Conservation (phyloP, 2,888 invertebrate species). For the Nomada flava region DNA sequence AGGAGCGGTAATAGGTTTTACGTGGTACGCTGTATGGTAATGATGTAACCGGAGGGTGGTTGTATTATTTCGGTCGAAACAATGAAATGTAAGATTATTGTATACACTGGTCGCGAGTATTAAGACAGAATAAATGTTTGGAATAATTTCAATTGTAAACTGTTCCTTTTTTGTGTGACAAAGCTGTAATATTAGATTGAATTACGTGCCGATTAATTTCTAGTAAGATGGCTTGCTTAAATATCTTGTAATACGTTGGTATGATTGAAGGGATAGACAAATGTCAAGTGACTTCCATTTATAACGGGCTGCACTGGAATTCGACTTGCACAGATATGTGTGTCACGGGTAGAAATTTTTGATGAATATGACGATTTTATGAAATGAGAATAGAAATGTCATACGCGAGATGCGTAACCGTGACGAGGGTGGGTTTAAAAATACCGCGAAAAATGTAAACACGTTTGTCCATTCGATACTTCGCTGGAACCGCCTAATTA, state of each 20-base stretch:
- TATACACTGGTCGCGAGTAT: no score
- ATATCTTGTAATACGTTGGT: not conserved
- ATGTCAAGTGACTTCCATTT: not conserved
- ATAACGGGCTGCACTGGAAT: not conserved
- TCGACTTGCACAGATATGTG: no score
- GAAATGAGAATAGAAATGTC: no score
- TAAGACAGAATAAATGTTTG: not conserved
- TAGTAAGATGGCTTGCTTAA: not conserved
- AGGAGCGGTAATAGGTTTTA: no score
- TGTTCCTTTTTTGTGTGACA: no score
- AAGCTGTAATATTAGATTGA: no score
- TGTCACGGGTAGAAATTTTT: not conserved
- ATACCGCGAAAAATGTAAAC: constrained; percentile 42
- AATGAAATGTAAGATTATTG: no score
- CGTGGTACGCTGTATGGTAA: not conserved
- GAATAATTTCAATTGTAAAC: no score
- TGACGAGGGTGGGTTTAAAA: not conserved
- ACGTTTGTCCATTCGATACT: not conserved
- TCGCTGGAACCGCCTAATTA: not conserved
- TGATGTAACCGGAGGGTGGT: not conserved
- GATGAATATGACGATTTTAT: not conserved
- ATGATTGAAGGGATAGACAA: not conserved
- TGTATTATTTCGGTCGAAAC: not conserved
- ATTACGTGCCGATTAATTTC: not conserved
- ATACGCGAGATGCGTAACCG: not conserved